Conservation (phyloP, 2,797 vertebrate genomes). For the Oophaga sylvatica region DNA sequence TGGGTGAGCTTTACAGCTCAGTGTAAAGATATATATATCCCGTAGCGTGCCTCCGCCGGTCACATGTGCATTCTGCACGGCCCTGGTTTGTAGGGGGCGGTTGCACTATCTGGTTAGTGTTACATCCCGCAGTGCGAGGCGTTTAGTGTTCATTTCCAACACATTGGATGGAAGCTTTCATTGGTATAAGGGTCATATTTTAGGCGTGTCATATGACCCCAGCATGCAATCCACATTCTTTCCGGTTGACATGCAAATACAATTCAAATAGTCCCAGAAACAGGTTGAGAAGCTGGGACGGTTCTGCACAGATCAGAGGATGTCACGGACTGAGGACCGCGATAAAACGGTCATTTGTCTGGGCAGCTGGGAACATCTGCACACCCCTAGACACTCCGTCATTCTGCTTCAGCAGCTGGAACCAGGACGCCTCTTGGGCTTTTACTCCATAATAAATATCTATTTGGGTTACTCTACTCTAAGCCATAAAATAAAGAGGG, state of each 20-base stretch:
- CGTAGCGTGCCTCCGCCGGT: not conserved
- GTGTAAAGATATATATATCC: not conserved
- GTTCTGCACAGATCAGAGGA: not conserved
- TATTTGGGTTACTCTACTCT: not conserved
- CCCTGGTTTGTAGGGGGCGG: conserved; percentile 13
- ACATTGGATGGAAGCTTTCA: conserved; percentile 24
- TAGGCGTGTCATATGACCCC: conserved; percentile 37
- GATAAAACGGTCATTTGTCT: not conserved
- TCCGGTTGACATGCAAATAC: conserved; percentile 54
- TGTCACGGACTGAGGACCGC: not conserved
- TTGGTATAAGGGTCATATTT: conserved; percentile 31
- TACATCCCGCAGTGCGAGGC: conserved; percentile 3
- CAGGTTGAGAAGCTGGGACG: conserved; percentile 40
- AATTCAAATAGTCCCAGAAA: conserved; percentile 34
- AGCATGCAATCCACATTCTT: conserved; percentile 54
- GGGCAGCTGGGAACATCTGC: conserved; percentile 51
- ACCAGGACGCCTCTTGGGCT: not conserved
- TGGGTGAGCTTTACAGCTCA: no score
- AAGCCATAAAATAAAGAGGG: no score
- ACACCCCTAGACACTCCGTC: not conserved
- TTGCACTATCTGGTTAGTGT: conserved; percentile 27
- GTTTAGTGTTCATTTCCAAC: conserved; percentile 13
- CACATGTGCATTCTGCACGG: conserved; percentile 21
- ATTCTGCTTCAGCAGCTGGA: not conserved
- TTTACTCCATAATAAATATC: not conserved